Evolutionary conservation across 2,113 vertebrate genomes (phyloP).

Genomic region (Menura novaehollandiae): DNA sequence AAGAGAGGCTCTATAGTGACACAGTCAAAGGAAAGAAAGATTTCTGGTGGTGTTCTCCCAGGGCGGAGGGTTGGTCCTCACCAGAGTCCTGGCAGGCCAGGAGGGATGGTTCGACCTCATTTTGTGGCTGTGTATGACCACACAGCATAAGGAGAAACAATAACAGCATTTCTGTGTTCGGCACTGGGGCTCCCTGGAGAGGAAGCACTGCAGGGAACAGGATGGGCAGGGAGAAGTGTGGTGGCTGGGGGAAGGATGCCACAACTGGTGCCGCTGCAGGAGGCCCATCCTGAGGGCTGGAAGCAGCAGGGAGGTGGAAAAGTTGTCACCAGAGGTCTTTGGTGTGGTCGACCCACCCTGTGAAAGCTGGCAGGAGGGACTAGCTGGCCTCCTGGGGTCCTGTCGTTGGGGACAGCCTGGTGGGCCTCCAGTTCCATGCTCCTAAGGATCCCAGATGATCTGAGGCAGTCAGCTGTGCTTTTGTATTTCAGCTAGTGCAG

Average conservation of each 20-base stretch:
- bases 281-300: background rate
- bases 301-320: background rate
- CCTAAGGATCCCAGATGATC: background rate
- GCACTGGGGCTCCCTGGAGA: background rate
- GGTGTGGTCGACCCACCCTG: background rate
- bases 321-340: background rate
- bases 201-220: background rate
- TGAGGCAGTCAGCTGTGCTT: background rate
- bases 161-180: background rate
- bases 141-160: background rate
- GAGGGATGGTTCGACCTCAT: background rate
- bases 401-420: background rate
- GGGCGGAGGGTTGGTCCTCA: background rate
- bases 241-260: background rate
- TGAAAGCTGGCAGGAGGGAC: background rate
- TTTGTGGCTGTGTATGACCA: background rate
- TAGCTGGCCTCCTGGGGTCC: accelerated
- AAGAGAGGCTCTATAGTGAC: background rate
- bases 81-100: background rate
- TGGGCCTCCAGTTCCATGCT: background rate
- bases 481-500: background rate
- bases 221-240: background rate
- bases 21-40: background rate
- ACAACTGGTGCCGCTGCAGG: background rate
- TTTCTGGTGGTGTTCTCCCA: background rate